phyloP scores from a whole-genome alignment of 2,113 vertebrate genomes.

The Narcine bancroftii region DNA sequence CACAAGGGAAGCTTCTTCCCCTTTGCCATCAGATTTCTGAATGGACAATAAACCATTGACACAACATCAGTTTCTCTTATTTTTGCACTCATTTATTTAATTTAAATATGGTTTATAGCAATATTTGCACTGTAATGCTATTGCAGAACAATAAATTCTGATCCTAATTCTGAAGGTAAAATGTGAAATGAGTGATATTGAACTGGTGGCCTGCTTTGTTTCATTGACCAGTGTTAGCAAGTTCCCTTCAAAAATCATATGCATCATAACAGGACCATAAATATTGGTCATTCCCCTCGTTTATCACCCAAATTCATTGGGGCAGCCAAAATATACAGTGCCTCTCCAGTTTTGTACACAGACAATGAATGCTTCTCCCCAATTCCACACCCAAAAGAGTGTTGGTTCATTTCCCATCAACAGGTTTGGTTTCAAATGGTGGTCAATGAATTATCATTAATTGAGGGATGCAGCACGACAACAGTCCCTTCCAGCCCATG shows the following conservation, averaged over 20 bases:
- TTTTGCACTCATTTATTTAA: too few species aligned
- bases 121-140: too few species aligned
- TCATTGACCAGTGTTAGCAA: background rate
- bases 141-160: too few species aligned
- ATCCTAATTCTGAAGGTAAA: conserved; percentile 1
- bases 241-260: background rate
- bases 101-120: too few species aligned
- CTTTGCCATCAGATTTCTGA: too few species aligned
- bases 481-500: too few species aligned
- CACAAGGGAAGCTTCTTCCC: too few species aligned
- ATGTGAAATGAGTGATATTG: background rate
- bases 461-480: too few species aligned
- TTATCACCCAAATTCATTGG: background rate
- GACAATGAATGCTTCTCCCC: background rate
- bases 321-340: background rate
- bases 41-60: too few species aligned
- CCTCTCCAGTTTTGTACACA: background rate
- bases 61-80: too few species aligned
- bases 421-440: background rate
- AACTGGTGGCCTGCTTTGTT: background rate
- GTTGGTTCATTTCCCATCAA: background rate
- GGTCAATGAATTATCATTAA: too few species aligned
- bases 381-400: too few species aligned
- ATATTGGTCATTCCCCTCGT: background rate
- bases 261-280: background rate